Evolutionary conservation across 2,797 vertebrate genomes (phyloP), one percentile per base, ranked within the genome.

Genomic region (Phaenicophaeus curvirostris): DNA sequence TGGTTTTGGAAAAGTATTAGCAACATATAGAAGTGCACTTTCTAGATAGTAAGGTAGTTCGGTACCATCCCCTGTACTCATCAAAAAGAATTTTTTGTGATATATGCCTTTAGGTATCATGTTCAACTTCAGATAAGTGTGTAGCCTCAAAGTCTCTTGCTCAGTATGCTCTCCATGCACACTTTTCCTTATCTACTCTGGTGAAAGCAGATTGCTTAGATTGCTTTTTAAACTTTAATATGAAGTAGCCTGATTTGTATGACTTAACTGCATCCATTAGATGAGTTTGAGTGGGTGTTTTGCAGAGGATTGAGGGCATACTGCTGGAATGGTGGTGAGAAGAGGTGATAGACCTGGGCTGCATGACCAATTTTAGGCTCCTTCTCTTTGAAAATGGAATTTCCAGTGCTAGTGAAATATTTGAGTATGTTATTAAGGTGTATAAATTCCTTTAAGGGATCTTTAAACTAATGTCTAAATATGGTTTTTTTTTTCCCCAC

Each of bases 141-240:
- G 44, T 48, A 57, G 5, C 81, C 39, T 37, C 15, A 9, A 21
- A 23, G 66, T 35, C 35, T 46, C 1, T 24, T 48, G 48, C 67
- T 58, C 35, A 1, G 1, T 33, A 2, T n/a, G 59, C 33, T 72
- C 27, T 87, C 51, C 8, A 1, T 1, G 2, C 17, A 2, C 16
- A 1, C 20, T 15, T 41, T 2, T 16, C 46, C 41, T 27, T 0
- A 3, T 13, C 30, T 55, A 8, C 62, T 41, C n/a, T 54, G 37
- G 15, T 31, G 46, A 14, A 46, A 66, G 46, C 3, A 24, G 46
- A 25, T 83, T 37, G 67, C 66, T 88, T 13, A 33, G 50, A 33
- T 58, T 23, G 44, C 37, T 54, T 44, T 59, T 66, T 37, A 3
- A 59, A 25, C 48, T 55, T 50, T 1, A 13, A 4, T 73, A 42